Conservation (phyloP, 2,113 vertebrate genomes). For the Prinia subflava region DNA sequence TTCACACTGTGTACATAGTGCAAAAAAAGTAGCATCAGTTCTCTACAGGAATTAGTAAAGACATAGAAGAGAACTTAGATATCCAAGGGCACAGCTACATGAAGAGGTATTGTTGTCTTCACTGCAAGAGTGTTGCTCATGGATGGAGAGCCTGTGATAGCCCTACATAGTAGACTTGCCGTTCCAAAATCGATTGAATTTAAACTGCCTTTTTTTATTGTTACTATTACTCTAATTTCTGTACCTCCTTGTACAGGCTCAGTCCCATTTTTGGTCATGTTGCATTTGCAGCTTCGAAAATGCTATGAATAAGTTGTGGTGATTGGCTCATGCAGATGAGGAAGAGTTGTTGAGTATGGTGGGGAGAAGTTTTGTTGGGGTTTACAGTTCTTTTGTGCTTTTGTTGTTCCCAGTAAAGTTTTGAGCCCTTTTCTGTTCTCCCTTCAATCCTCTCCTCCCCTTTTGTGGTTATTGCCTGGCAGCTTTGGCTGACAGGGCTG, state of each 20-base stretch:
- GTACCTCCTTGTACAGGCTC: neutral
- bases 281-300: neutral
- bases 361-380: neutral
- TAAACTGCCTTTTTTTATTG: neutral
- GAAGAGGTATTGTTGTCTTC: neutral
- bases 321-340: neutral
- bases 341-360: neutral
- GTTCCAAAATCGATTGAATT: neutral
- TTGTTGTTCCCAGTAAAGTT: neutral
- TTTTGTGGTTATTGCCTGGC: neutral
- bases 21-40: conserved; percentile 62
- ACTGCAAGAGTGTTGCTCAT: neutral
- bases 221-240: neutral
- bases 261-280: neutral
- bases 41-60: neutral
- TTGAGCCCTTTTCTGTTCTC: neutral
- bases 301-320: neutral
- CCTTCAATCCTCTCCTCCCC: neutral
- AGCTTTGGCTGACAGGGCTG: neutral
- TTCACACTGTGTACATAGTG: conserved; percentile 63
- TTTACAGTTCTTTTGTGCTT: neutral
- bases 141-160: neutral
- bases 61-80: neutral
- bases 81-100: neutral
- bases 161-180: accelerated